Evolutionary conservation across 2,888 invertebrate genomes (phyloP).

Genomic region (Troilus luridus): DNA sequence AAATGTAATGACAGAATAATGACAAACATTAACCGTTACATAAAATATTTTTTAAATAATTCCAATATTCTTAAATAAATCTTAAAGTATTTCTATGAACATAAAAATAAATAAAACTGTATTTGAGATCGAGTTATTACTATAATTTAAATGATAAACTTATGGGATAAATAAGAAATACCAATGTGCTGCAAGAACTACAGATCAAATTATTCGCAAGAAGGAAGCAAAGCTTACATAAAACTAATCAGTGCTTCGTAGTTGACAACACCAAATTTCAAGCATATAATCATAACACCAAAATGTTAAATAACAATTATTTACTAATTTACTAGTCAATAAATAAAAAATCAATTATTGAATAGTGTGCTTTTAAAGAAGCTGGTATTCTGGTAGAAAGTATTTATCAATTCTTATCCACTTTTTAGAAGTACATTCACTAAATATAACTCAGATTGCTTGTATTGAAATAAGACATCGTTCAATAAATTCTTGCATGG

Average conservation of each 20-base stretch:
- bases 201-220: neutral
- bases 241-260: neutral
- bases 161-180: neutral
- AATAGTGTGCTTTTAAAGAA: neutral
- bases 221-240: neutral
- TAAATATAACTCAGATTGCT: neutral
- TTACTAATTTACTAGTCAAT: neutral
- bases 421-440: neutral
- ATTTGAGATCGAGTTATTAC: neutral
- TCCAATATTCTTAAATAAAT: slow-evolving; percentile 5
- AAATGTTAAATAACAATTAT: neutral
- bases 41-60: neutral
- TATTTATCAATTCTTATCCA: neutral
- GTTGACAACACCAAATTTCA: neutral
- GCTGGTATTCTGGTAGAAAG: neutral
- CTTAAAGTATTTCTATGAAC: neutral
- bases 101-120: slow-evolving; percentile 3
- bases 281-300: neutral
- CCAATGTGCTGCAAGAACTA: neutral
- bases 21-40: neutral
- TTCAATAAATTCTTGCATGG: neutral
- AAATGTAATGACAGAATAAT: neutral
- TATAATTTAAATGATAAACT: slow-evolving; percentile 3
- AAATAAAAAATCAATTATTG: neutral
- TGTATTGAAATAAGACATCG: neutral